Base-by-base conservation (phyloP, 2,113 vertebrate species). In the Pterocles burchelli region DNA sequence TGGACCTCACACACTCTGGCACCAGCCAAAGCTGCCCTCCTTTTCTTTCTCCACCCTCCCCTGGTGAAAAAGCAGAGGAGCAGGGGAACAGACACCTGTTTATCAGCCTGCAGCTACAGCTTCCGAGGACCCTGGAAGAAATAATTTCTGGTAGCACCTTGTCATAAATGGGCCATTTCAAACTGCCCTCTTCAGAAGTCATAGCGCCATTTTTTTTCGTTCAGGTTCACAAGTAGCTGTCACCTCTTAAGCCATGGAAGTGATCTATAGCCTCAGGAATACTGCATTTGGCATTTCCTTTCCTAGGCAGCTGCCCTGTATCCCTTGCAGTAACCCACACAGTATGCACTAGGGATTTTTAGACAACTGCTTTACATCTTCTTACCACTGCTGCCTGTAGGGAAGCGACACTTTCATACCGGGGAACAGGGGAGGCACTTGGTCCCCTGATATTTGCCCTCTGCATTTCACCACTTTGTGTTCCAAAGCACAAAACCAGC, bases 1-100 rank as follows among this genome's bases (percentile, higher is more conserved):
- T 29, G 11, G 28, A 33, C 10, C 5, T 67, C 14, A 8, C 10
- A 31, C 12, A 17, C 2, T 29, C 48, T 17, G 68, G 38, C 10
- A 61, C 17, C 26, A 59, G 14, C 10, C 0, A 2, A 48, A n/a
- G 8, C 7, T 65, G 19, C 20, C 12, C 8, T 61, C 28, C 17
- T 13, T 54, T 59, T 70, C 4, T 6, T 82, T 76, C 26, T 72
- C 21, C 16, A 29, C 8, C 5, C 4, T 41, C 19, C 14, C 6
- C 17, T 41, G 15, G 9, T 72, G 31, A 76, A 49, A 85, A 71
- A 76, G 19, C 5, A 31, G 51, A 70, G 22, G 9, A 70, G 25
- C 13, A 41, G 15, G 6, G 7, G 6, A 46, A 18, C 1, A 0
- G 29, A n/a, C 2, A 1, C 2, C 3, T 2, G 11, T 65, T 46